Percentiles rank a stretch among this genome's conserved stretches.
These are phyloP conservation scores for Syngnathus typhle DNA, from an alignment of 2,113 vertebrate genomes.

Conservation along the genomic window DNA sequence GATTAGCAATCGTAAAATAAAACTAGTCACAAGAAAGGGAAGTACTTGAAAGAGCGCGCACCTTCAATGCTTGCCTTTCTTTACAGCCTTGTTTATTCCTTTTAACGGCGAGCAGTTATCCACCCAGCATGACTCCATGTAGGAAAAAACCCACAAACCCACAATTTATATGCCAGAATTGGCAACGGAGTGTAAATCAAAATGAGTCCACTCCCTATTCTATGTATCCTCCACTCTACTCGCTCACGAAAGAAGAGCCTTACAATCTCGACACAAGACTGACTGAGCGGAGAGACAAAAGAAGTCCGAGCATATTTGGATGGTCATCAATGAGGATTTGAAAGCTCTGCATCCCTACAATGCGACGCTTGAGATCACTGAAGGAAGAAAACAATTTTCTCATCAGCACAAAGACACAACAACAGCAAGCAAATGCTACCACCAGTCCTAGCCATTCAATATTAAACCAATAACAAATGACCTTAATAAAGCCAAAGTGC, in stretches of 20 bases:
- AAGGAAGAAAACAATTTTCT: not conserved
- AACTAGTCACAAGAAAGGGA: conserved; percentile 79
- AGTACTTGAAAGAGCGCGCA: conserved; percentile 65
- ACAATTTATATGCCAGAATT: conserved; percentile 51
- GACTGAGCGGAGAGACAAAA: not conserved
- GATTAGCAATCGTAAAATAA: conserved; percentile 87
- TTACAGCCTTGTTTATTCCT: conserved; percentile 77
- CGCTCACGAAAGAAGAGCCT: conserved; percentile 12
- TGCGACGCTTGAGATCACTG: conserved; percentile 50
- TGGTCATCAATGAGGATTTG: conserved; percentile 48
- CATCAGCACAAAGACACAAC: not conserved
- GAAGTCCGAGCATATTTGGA: conserved; percentile 8
- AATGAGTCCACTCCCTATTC: conserved; percentile 63
- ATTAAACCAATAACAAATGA: conserved; percentile 34
- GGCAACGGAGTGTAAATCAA: conserved; percentile 72
- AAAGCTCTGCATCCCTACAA: conserved; percentile 54
- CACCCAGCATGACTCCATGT: conserved; percentile 61
- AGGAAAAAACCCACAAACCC: conserved; percentile 65
- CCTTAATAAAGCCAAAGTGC: conserved; percentile 34
- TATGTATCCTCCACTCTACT: conserved; percentile 28
- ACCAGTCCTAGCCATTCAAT: conserved; percentile 9
- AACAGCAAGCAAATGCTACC: conserved; percentile 2
- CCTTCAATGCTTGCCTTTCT: conserved; percentile 71
- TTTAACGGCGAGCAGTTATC: conserved; percentile 75
- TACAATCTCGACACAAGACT: not conserved